phyloP scores from a whole-genome alignment of 2,797 vertebrate species.

The Pseudocheirus occidentalis region DNA sequence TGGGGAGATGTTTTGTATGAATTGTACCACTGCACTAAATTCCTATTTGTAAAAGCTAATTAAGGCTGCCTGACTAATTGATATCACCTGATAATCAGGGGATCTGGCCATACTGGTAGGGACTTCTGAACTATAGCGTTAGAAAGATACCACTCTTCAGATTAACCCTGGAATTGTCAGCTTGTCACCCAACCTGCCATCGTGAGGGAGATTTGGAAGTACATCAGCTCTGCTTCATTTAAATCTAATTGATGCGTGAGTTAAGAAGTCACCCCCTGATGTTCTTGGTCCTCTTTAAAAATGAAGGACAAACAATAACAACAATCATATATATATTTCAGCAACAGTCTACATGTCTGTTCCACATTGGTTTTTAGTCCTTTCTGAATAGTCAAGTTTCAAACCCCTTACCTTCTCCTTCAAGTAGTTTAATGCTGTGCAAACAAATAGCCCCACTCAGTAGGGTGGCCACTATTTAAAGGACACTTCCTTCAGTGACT shows the following conservation, averaged over 20 bases:
- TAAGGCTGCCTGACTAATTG: not conserved
- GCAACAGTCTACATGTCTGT: not conserved
- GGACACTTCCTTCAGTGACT: not conserved
- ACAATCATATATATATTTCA: not conserved
- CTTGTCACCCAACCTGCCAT: not conserved
- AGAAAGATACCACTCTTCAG: not conserved
- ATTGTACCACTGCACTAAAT: not conserved
- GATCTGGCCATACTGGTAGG: not conserved
- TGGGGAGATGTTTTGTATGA: not conserved
- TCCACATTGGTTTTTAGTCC: not conserved
- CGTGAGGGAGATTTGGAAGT: not conserved
- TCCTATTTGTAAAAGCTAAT: not conserved
- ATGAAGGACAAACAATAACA: not conserved
- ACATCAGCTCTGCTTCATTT: not conserved
- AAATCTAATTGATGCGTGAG: not conserved
- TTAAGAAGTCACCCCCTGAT: not conserved
- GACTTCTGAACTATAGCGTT: not conserved
- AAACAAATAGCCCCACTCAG: not conserved
- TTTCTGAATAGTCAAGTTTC: not conserved
- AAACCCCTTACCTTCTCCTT: not conserved
- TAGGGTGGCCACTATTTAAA: not conserved
- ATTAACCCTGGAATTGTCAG: not conserved
- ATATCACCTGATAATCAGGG: not conserved
- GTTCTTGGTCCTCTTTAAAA: not conserved
- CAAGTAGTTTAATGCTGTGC: not conserved